Conservation (phyloP, 2,113 vertebrate genomes). For the Pagrus major region DNA sequence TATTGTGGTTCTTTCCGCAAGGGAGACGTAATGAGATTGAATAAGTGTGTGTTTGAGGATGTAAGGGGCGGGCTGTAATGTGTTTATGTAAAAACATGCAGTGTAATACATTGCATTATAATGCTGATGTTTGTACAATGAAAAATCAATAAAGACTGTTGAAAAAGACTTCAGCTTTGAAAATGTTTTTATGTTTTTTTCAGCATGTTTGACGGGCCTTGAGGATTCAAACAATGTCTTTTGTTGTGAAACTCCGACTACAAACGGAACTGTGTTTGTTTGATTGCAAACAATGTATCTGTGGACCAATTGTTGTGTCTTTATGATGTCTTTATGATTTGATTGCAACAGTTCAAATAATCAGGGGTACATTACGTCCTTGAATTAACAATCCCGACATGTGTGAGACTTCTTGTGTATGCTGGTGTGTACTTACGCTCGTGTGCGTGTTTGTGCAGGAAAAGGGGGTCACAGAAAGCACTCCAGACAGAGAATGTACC, state of each 20-base stretch:
- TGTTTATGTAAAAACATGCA: too few relatives aligned
- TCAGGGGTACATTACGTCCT: background rate
- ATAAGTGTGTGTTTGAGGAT: too few relatives aligned
- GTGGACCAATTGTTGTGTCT: constrained; percentile 1
- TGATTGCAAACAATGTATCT: background rate
- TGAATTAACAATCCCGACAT: background rate
- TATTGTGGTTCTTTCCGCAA: too few relatives aligned
- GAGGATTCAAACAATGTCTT: constrained; percentile 3
- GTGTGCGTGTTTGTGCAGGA: background rate
- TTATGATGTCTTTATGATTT: background rate
- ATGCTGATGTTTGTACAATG: too few relatives aligned
- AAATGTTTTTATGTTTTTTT: constrained; percentile 37
- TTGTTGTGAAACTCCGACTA: background rate
- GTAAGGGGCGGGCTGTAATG: too few relatives aligned
- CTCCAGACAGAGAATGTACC: constrained; percentile 1
- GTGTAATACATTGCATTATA: too few relatives aligned
- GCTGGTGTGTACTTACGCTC: background rate
- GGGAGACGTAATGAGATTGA: too few relatives aligned
- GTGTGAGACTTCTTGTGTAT: background rate
- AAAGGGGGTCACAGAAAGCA: constrained; percentile 2
- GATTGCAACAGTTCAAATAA: background rate
- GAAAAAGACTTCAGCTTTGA: constrained; percentile 16
- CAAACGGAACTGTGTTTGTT: background rate
- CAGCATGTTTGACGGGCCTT: background rate
- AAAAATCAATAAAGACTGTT: too few relatives aligned